Conservation (phyloP, 2,888 invertebrate species). For the Drosophila hamatofila region DNA sequence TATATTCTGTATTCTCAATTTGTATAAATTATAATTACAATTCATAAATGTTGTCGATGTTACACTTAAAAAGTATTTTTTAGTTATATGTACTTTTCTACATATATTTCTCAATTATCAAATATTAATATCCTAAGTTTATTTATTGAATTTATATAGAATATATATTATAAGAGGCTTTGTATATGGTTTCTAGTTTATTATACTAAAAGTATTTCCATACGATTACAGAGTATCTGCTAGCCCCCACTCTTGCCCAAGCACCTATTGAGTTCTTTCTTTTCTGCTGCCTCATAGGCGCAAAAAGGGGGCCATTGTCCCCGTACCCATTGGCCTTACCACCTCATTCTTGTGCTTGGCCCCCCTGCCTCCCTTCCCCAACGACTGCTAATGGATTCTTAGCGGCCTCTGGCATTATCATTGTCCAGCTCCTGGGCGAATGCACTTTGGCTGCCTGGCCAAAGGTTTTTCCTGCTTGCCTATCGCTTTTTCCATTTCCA, state of each 20-base stretch:
- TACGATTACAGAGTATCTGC: not conserved
- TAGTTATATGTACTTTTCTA: too few relatives aligned
- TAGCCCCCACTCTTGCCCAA: not conserved
- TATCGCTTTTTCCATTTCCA: conserved; percentile 18
- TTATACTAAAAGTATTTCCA: too few relatives aligned
- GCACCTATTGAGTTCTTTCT: not conserved
- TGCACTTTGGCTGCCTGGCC: conserved; percentile 64
- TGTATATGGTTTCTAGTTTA: too few relatives aligned
- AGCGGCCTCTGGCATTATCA: conserved; percentile 61
- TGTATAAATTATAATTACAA: not conserved
- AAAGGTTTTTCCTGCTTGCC: conserved; percentile 69
- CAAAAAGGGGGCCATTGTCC: conserved; percentile 60
- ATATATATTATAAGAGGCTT: too few relatives aligned
- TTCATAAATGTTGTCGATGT: conserved; percentile 7
- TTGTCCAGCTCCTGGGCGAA: conserved; percentile 70
- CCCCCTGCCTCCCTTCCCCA: not conserved
- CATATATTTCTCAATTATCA: too few relatives aligned
- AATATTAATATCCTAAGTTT: too few relatives aligned
- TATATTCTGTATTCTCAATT: not conserved
- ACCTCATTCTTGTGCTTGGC: not conserved
- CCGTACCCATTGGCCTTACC: conserved; percentile 28
- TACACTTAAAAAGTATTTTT: too few relatives aligned
- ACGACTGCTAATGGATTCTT: conserved; percentile 71
- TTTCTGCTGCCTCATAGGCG: conserved; percentile 26
- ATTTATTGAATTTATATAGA: too few relatives aligned